Evolutionary conservation across 2,113 vertebrate genomes (phyloP), one percentile per base, ranked within the genome.

Genomic region (Dicrurus megarhynchus): DNA sequence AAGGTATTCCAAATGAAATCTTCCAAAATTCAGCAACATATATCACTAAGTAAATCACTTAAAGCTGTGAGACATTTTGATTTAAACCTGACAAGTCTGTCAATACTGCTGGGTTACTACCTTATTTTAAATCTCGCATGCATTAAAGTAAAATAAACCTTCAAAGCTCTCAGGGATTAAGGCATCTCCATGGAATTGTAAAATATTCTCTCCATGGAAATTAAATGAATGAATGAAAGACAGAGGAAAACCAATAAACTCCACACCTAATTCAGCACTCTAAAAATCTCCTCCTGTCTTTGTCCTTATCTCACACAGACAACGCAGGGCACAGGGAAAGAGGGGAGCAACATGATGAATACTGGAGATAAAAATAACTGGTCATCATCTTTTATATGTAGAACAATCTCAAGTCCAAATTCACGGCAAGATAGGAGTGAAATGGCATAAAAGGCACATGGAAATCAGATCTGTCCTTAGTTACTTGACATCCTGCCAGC

Each of bases 371-470:
- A 94, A 92, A 96, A 74, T 86, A 86, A 50, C 64, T 44, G 69
- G 26, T 65, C 69, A 74, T 75, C 50, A 65, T 80, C 53, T 87
- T 92, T 83, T 67, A 44, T 12, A 60, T 22, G 47, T 50, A 80
- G 63, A 93, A 87, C 19, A 77, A 87, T 57, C 50, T 93, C 64
- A 80, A 56, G 82, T 84, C 83, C 56, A 88, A 85, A 87, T 92
- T 68, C 35, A 59, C 20, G 37, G 57, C 55, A 68, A 82, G 73
- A 59, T 71, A 44, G 37, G 68, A 87, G 49, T 30, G 59, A 41
- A 94, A 84, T 49, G 56, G 53, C 44, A 26, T 64, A 81, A 68
- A 0, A 87, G 41, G 65, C 61, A 64, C 19, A 30, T 2, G 32
- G 1, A 81, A 92, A 81, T 65, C 56, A 82, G 37, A 68, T 60